Conservation (phyloP, 1,140 invertebrate species). For the Cotesia vestalis region DNA sequence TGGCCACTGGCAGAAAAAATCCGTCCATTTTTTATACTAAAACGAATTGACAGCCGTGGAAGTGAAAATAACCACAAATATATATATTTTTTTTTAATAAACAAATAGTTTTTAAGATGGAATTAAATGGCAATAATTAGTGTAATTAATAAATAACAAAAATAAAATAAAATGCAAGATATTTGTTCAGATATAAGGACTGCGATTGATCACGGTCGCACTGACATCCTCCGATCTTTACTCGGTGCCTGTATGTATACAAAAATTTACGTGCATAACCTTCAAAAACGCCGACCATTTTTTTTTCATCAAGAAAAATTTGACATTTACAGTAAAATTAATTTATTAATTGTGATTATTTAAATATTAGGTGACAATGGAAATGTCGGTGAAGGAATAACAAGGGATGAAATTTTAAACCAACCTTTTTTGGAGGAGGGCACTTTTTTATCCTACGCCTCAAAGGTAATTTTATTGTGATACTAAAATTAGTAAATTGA, state of each 20-base stretch:
- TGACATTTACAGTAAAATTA: no score
- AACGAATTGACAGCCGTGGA: no score
- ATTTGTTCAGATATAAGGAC: slow-evolving; percentile 67
- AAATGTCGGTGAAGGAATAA: slow-evolving; percentile 53
- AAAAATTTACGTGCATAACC: slow-evolving; percentile 21
- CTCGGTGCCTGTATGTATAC: slow-evolving; percentile 69
- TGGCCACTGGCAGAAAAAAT: no score
- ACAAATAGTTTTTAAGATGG: background rate
- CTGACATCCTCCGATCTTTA: slow-evolving; percentile 71
- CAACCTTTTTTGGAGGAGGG: slow-evolving; percentile 67
- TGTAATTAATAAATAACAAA: slow-evolving; percentile 1
- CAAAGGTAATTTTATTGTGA: slow-evolving; percentile 64
- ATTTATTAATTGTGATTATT: no score
- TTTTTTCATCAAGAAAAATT: slow-evolving; percentile 17
- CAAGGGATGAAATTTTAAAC: slow-evolving; percentile 67
- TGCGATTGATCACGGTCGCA: slow-evolving; percentile 70
- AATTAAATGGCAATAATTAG: slow-evolving; percentile 22
- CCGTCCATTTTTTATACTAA: no score
- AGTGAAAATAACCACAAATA: no score
- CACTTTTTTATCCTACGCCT: slow-evolving; percentile 72
- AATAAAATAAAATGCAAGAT: slow-evolving; percentile 58
- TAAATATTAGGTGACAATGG: slow-evolving; percentile 51
- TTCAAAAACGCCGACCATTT: background rate
- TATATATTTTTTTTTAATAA: no score
- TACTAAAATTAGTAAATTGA: no score